phyloP scores from a whole-genome alignment of 1,140 invertebrate species.

The Zaprionus gabonicus region DNA sequence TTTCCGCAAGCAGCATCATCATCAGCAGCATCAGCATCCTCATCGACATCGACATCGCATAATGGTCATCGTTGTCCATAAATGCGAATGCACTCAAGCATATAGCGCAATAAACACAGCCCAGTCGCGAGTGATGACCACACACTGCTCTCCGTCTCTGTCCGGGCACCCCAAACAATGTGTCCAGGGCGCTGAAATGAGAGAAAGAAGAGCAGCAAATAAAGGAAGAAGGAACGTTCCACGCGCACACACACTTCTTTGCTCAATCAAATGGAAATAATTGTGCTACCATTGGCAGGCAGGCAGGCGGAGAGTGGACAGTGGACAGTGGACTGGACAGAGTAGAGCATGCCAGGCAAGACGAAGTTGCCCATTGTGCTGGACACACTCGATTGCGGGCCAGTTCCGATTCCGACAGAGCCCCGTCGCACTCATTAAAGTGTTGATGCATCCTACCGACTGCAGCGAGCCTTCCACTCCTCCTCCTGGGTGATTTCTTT shows the following conservation, averaged over 20 bases:
- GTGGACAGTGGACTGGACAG: background rate
- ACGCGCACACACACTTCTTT: conserved; percentile 74
- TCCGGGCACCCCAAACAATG: conserved; percentile 51
- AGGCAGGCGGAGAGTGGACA: background rate
- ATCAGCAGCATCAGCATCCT: conserved; percentile 27
- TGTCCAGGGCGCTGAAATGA: conserved; percentile 32
- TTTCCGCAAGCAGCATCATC: conserved; percentile 33
- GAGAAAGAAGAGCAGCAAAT: conserved; percentile 23
- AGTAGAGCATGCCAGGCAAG: conserved; percentile 20
- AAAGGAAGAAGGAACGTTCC: conserved; percentile 51
- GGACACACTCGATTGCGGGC: conserved; percentile 44
- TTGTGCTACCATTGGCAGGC: conserved; percentile 62
- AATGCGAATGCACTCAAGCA: conserved; percentile 75
- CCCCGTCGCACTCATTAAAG: conserved; percentile 66
- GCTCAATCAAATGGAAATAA: conserved; percentile 82
- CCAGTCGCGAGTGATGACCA: conserved; percentile 63
- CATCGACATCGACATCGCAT: conserved; percentile 19
- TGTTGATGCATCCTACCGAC: conserved; percentile 73
- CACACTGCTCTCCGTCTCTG: conserved; percentile 43
- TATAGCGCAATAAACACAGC: conserved; percentile 76
- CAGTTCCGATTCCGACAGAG: conserved; percentile 24
- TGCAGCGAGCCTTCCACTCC: conserved; percentile 20
- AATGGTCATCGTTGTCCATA: conserved; percentile 38
- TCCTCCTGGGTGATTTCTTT: conserved; percentile 66
- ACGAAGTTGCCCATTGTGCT: conserved; percentile 68